Base-by-base conservation (phyloP, 2,797 vertebrate genomes). In the Lepilemur septentrionalis region DNA sequence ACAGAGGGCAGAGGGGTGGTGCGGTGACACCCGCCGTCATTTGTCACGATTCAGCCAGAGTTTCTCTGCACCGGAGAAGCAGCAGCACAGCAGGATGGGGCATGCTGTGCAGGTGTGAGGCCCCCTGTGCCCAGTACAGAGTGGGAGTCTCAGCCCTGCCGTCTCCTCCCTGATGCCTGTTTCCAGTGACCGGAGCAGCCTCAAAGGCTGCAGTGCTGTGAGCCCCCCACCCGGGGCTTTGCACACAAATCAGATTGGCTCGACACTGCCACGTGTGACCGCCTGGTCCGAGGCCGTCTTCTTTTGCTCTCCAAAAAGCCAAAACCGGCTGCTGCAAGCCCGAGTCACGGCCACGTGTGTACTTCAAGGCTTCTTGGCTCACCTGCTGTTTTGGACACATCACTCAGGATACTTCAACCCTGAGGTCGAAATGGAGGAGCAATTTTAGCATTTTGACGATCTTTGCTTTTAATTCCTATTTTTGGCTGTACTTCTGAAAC, bases 161-260 rank as follows among this genome's bases (percentile, higher is more conserved):
- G 2, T 1, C 14, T 32, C 80, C 35, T 55, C 32, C 17, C 14
- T 2, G 1, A 11, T 17, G 5, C 35, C 50, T n/a, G 28, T 59
- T 18, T 50, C 57, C 7, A 4, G 46, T 5, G 25, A 25, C 25
- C 17, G 0, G 11, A 11, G 2, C 23, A 6, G 22, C 52, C 30
- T 8, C 0, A 2, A 32, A 35, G 52, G 3, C 18, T 20, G 30
- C 23, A 28, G 20, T 5, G 0, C 4, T 0, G 1, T 1, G 7
- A 43, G 30, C n/a, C 0, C 4, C 20, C 23, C 0, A 0, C n/a
- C 20, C 70, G 0, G 23, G 38, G 28, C 17, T 1, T 4, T 30
- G 61, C 23, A 4, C 11, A 0, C 9, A 35, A 48, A 1, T 35
- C n/a, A 32, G 41, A 28, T 11, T 10, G 63, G 3, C n/a, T 12